phyloP scores from a whole-genome alignment of 2,797 vertebrate species.

The Periparus ater region DNA sequence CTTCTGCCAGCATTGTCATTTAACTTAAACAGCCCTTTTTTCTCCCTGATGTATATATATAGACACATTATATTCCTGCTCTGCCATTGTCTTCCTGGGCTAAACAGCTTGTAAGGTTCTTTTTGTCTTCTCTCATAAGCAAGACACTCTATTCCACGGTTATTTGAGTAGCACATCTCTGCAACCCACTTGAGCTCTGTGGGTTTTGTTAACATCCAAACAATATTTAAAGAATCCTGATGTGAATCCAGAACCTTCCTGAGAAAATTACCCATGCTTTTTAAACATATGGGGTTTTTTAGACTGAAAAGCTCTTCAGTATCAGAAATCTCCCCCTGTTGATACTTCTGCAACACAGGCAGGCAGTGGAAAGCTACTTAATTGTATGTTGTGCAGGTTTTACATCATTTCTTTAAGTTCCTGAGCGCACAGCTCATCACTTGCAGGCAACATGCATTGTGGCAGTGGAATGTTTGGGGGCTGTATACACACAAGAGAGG shows the following conservation, averaged over 20 bases:
- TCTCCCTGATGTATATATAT: background rate
- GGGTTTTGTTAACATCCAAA: background rate
- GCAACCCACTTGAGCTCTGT: background rate
- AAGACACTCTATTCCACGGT: background rate
- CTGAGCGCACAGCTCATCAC: background rate
- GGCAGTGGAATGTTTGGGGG: background rate
- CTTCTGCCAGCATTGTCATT: constrained; percentile 5
- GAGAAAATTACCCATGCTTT: background rate
- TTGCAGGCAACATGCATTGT: background rate
- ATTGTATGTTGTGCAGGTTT: background rate
- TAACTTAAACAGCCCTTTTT: background rate
- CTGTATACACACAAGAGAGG: background rate
- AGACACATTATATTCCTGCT: background rate
- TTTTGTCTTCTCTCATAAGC: background rate
- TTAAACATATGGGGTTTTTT: background rate
- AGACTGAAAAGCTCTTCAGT: background rate
- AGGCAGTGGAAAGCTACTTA: background rate
- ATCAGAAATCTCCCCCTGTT: background rate
- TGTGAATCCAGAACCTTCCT: background rate
- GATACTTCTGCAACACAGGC: background rate
- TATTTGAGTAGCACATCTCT: background rate
- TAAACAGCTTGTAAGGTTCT: background rate
- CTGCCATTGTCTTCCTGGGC: background rate
- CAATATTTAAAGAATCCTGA: background rate
- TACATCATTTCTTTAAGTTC: background rate